Base-by-base conservation (phyloP, 1,140 invertebrate species). In the Trichoplusia ni region DNA sequence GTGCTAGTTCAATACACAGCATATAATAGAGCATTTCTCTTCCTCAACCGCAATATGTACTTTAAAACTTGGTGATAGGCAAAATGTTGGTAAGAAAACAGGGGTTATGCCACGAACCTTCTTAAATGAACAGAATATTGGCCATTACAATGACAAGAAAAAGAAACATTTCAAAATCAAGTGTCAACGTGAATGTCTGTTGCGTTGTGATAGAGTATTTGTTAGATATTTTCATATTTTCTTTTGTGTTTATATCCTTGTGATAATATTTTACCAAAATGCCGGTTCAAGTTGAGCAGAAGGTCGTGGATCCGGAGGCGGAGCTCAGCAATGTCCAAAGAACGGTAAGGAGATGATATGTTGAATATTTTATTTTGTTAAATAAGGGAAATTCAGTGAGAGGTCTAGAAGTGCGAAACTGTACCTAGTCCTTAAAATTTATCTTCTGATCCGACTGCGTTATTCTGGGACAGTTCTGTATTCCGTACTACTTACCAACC, bases 271-370 rank as follows among this genome's bases (percentile, higher is more conserved):
- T 54, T 19, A 49, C 47, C 59, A 83, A 66, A 56, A 89, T 89
- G 86, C 82, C 86, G 9, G 16, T 70, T 0, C 77, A 81, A 63
- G 77, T 85, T 1, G 84, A 89, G 69, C 84, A 89, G 67, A 89
- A 87, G 58, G 68, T 62, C 0, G 42, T 85, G 0, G 85, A 89
- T 18, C 86, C 84, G n/a, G 86, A 89, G 61, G 84, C 80, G 2
- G 85, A 89, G 56, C 79, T 89, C 18, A 89, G 84, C 77, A 87
- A 87, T 84, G 84, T 82, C 0, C 81, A 86, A 29, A 65, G 81
- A 60, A 86, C 63, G 65, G 86, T 89, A 80, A 54, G 51, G 6
- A 21, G n/a, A 2, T 16, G 13, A n/a, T n/a, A n/a, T n/a, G n/a
- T n/a, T n/a, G n/a, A n/a, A n/a, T n/a, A n/a, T n/a, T n/a, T n/a